Evolutionary conservation across 2,888 invertebrate genomes (phyloP), one percentile per base, ranked within the genome.

Genomic region (Crossocerus cetratus): DNA sequence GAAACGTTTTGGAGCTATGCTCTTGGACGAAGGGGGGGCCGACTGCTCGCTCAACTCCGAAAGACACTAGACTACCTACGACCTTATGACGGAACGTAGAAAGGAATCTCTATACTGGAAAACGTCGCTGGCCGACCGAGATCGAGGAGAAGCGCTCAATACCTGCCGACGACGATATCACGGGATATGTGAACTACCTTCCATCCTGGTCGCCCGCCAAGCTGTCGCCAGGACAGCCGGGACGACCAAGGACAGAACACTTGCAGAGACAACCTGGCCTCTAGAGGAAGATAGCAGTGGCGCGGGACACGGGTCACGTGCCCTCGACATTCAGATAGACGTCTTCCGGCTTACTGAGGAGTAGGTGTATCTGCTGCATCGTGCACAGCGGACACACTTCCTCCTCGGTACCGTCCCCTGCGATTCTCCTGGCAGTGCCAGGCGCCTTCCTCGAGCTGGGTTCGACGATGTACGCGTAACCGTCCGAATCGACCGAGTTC

Each of bases 301-400:
- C 60, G 53, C 70, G 63, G n/a, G 74, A 68, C 76, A 60, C 43
- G 77, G 81, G 81, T 81, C 81, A 81, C 81, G 81, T 86, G 72
- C 83, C 75, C 57, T 74, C 81, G 44, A 82, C 77, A 54, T 77
- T 82, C 64, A 79, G 64, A 67, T 87, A 86, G 16, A 84, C 77
- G 61, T 89, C 86, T 71, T 87, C 87, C 55, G 88, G 88, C 62
- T 83, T 84, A 54, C 83, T 81, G 65, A 89, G 85, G 55, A 89
- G 85, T 59, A 83, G 79, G 77, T 88, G 88, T 72, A 89, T 89
- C 81, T 87, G 88, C 69, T 88, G 88, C 78, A 89, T 88, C 4
- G 88, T 86, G 76, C 89, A 88, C 3, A 89, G 81, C 11, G 89
- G 89, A 78, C 89, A 89, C 53, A 89, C 82, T 72, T 87, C 86